A percentile compares a stretch with the other conserved stretches of the same genome.
phyloP scores from a whole-genome alignment of 2,888 invertebrate species.

The Mythimna albipuncta region DNA sequence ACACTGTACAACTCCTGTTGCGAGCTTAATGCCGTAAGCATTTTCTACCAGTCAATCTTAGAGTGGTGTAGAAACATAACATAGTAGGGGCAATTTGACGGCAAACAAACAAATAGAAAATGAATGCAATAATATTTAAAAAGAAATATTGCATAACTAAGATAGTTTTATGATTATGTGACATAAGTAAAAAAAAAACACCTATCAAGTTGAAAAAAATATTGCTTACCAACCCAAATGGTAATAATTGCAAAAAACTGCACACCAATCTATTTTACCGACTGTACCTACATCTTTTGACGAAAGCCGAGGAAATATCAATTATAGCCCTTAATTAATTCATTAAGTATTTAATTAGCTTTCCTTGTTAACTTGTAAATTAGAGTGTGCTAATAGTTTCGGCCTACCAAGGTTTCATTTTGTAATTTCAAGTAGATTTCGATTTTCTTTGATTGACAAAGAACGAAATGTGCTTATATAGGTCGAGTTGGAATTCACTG shows the following conservation, averaged over 20 bases:
- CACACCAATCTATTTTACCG: not conserved
- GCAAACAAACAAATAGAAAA: too few species aligned
- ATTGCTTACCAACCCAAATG: not conserved
- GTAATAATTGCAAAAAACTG: too few species aligned
- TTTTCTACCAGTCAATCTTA: too few species aligned
- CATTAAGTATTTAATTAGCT: conserved; percentile 44
- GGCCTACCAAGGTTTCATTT: conserved; percentile 45
- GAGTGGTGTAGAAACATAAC: too few species aligned
- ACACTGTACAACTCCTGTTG: too few species aligned
- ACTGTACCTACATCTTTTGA: conserved; percentile 2
- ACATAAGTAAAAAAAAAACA: too few species aligned
- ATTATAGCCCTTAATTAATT: conserved; percentile 47
- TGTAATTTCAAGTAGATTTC: conserved; percentile 25
- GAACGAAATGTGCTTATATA: not conserved
- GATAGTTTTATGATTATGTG: too few species aligned
- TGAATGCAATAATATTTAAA: too few species aligned
- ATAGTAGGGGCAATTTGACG: too few species aligned
- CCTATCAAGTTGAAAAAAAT: not conserved
- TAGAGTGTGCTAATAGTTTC: conserved; percentile 46
- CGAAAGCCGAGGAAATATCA: conserved; percentile 18
- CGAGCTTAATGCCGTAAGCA: too few species aligned
- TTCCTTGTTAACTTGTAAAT: conserved; percentile 40
- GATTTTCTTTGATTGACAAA: conserved; percentile 8
- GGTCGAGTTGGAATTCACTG: not conserved
- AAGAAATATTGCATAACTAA: too few species aligned